These are phyloP conservation scores for Chaunax sp. DNA, from an alignment of 2,797 vertebrate species.

Conservation along the genomic window DNA sequence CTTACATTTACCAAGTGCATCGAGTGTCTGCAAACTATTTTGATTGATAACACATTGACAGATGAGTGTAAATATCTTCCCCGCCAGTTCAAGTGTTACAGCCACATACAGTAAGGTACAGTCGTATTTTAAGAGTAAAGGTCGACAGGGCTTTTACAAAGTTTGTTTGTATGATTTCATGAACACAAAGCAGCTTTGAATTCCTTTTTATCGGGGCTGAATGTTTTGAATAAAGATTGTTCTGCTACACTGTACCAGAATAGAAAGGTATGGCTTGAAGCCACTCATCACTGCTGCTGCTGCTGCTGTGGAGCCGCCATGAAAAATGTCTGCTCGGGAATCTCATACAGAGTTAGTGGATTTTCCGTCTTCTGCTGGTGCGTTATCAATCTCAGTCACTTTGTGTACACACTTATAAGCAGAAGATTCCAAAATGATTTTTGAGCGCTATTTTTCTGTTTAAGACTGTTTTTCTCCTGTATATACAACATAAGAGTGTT, in stretches of 20 bases:
- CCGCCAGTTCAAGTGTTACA: not conserved
- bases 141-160: conserved; percentile 15
- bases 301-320: conserved; percentile 34
- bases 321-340: conserved; percentile 37
- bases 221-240: conserved; percentile 66
- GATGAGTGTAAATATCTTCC: conserved; percentile 15
- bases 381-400: conserved; percentile 39
- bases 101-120: not conserved
- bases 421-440: conserved; percentile 25
- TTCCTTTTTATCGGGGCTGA: conserved; percentile 43
- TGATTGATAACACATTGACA: conserved; percentile 24
- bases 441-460: conserved; percentile 14
- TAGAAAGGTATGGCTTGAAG: conserved; percentile 37
- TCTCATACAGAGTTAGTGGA: conserved; percentile 54
- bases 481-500: not conserved
- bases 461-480: conserved; percentile 7
- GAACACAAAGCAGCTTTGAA: conserved; percentile 26
- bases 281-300: conserved; percentile 40
- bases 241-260: conserved; percentile 67
- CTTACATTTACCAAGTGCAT: conserved; percentile 21
- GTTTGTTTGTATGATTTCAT: conserved; percentile 31
- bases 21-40: conserved; percentile 10
- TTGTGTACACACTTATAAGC: conserved; percentile 30
- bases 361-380: conserved; percentile 54
- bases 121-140: conserved; percentile 12